Base-by-base conservation (phyloP, 30 jellyfish, hydroid and myxozoan species). In the Catostylus mosaicus region DNA sequence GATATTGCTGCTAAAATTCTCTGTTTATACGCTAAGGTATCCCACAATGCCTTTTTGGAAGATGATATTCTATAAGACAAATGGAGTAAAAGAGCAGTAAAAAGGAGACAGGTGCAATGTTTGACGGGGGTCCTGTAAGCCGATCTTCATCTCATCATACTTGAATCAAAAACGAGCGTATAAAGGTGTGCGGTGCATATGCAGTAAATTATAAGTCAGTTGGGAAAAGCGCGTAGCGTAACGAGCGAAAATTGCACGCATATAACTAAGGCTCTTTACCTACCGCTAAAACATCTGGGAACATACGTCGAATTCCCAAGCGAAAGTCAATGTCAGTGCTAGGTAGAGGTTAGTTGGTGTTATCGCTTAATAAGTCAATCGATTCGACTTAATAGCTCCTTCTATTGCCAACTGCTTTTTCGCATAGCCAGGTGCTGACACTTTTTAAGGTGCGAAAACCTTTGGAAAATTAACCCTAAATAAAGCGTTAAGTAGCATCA, bases 81-180 rank as follows among this genome's bases (percentile, higher is more conserved):
- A 34, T 34, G 80, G 80, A 37, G 65, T 68, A 68, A 68, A 68
- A 68, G 80, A 68, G 80, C 80, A 68, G 80, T n/a, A 68, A 48
- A 3, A 34, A 30, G 8, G 10, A n/a, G 80, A 48, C 80, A 68
- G 80, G 80, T 68, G 80, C 65, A 68, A 0, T 18, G 30, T 36
- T 9, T 12, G 54, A 35, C 80, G 80, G 80, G 80, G 80, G 80
- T 14, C 37, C 10, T n/a, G 3, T 52, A 20, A 22, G 71, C 71
- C 36, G 23, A n/a, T 23, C 23, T 3, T 12, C 5, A 19, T 23
- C 36, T 27, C 16, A 43, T 43, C 11, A 43, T 6, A 43, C 56
- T 43, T 6, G 56, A 16, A 43, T 16, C 56, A 6, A 6, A 6
- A 8, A 43, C 56, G 11, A 8, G 56, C 8, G 56, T 16, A 6